phyloP scores from a whole-genome alignment of 1,140 invertebrate genomes.

The Triops longicaudatus region DNA sequence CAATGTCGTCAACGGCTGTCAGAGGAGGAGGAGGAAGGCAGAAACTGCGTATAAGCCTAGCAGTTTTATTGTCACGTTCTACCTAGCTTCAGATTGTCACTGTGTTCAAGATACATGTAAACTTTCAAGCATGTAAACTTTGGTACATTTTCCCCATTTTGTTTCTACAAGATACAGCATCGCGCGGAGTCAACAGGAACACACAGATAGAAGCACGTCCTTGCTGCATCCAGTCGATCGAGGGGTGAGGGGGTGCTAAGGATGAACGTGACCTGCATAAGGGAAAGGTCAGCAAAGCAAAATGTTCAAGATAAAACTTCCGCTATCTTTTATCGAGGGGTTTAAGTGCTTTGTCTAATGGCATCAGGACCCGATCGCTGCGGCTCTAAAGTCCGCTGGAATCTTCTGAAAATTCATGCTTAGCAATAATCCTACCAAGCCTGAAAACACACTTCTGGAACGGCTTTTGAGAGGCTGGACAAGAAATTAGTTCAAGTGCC shows the following conservation, averaged over 20 bases:
- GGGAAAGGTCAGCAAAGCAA: neutral
- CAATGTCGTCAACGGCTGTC: neutral
- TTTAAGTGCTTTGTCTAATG: neutral
- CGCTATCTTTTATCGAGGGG: neutral
- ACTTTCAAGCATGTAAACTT: slow-evolving; percentile 15
- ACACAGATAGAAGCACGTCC: neutral
- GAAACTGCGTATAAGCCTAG: neutral
- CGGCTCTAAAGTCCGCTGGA: neutral
- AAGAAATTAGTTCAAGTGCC: too few species aligned
- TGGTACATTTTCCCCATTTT: neutral
- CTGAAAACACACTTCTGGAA: too few species aligned
- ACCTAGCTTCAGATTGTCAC: neutral
- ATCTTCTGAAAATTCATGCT: neutral
- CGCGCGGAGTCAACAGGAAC: neutral
- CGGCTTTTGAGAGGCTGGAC: too few species aligned
- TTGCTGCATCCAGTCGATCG: neutral
- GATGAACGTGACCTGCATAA: neutral
- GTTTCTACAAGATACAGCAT: neutral
- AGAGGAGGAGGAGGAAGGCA: neutral
- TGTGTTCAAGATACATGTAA: slow-evolving; percentile 11
- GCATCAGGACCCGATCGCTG: neutral
- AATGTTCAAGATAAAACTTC: neutral
- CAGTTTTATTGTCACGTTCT: slow-evolving; percentile 1
- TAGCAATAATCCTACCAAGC: neutral
- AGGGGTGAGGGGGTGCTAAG: neutral